Conservation (phyloP, 92 coral and sea anemone species). For the Porites evermanni region DNA sequence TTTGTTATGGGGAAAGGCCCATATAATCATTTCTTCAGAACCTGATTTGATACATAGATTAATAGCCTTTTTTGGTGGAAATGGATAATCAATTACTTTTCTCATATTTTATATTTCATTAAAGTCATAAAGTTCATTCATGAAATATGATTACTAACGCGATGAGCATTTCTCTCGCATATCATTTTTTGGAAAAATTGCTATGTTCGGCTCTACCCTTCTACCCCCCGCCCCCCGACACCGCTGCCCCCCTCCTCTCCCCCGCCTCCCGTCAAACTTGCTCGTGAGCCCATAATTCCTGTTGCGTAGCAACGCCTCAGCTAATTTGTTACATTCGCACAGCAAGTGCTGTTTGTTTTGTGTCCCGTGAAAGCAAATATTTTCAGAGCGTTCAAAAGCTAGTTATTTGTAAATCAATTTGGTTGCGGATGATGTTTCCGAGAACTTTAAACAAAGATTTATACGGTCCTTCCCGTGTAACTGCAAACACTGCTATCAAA, state of each 20-base stretch:
- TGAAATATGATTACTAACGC: no score
- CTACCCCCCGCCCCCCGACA: not conserved
- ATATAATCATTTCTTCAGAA: no score
- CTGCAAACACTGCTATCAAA: conserved; percentile 78
- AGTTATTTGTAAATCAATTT: conserved; percentile 10
- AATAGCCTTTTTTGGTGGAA: no score
- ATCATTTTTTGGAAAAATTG: not conserved
- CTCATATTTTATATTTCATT: no score
- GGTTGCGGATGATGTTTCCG: conserved; percentile 21
- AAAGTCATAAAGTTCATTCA: no score
- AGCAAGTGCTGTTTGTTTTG: conserved; percentile 7
- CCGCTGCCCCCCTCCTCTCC: conserved; percentile 25
- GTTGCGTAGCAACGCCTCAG: conserved; percentile 38
- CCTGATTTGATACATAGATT: no score
- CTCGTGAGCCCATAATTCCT: no score
- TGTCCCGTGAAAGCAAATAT: conserved; percentile 4
- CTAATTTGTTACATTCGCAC: conserved; percentile 7
- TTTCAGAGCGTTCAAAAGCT: not conserved
- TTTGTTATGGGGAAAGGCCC: no score
- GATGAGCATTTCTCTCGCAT: no score
- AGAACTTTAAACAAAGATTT: conserved; percentile 52
- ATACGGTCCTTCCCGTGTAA: conserved; percentile 83
- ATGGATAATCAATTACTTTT: no score
- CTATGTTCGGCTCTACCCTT: not conserved
- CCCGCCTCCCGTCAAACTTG: not conserved